A percentile compares a stretch with the other conserved stretches of the same genome.
Conservation (phyloP, 2,797 vertebrate genomes). For the Sebastes goodei region DNA sequence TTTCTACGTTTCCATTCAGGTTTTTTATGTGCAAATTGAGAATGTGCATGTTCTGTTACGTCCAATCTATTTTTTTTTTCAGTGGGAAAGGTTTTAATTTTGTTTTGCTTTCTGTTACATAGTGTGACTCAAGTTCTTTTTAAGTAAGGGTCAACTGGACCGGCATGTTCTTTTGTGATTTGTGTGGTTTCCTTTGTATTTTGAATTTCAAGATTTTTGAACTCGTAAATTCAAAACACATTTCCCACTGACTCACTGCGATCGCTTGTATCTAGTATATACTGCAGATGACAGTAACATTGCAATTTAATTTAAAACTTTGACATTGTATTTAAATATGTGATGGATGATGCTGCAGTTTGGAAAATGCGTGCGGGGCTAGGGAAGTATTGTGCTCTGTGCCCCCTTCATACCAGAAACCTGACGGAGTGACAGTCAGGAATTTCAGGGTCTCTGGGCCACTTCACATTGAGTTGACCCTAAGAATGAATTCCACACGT, state of each 20-base stretch:
- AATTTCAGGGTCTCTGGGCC: conserved; percentile 11
- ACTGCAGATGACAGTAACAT: not conserved
- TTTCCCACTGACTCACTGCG: not conserved
- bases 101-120: not conserved
- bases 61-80: not conserved
- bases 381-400: not conserved
- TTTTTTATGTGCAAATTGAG: not conserved
- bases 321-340: not conserved
- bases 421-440: not conserved
- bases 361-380: not conserved
- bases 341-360: not conserved
- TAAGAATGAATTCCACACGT: conserved; percentile 1
- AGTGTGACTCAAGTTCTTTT: not conserved
- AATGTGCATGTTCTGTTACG: not conserved
- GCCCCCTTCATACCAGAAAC: conserved; percentile 8
- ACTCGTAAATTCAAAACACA: not conserved
- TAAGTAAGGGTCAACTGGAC: not conserved
- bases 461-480: conserved; percentile 13
- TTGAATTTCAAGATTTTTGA: not conserved
- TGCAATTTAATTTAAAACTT: not conserved
- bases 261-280: not conserved
- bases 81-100: not conserved
- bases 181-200: not conserved
- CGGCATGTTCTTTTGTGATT: not conserved
- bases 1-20: not conserved